Evolutionary conservation across 2,888 invertebrate genomes (phyloP).

Genomic region (Pollenia labialis): DNA sequence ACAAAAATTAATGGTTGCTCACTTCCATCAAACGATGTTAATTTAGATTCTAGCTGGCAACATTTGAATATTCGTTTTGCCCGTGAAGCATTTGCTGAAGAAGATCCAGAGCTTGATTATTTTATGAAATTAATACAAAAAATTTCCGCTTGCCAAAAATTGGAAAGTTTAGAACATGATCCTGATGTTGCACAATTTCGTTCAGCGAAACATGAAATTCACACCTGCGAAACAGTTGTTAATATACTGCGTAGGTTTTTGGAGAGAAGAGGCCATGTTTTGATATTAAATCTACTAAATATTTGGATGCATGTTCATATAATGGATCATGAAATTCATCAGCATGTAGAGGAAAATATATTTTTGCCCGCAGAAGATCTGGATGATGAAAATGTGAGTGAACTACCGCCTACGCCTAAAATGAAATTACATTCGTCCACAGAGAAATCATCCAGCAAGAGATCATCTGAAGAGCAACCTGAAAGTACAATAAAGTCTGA

Average conservation of each 20-base stretch:
- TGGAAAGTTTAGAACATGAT: slow-evolving; percentile 81
- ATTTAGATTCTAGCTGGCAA: slow-evolving; percentile 72
- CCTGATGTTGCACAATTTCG: slow-evolving; percentile 84
- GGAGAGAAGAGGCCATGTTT: slow-evolving; percentile 88
- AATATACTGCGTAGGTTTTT: slow-evolving; percentile 87
- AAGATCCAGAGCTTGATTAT: slow-evolving; percentile 79
- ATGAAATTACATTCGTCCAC: slow-evolving; percentile 50
- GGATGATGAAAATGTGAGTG: slow-evolving; percentile 74
- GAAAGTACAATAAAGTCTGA: slow-evolving; percentile 78
- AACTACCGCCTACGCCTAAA: slow-evolving; percentile 42
- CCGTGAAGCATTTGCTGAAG: slow-evolving; percentile 77
- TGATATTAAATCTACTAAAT: slow-evolving; percentile 88
- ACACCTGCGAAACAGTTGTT: slow-evolving; percentile 88
- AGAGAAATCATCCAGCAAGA: slow-evolving; percentile 73
- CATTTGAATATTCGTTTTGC: slow-evolving; percentile 79
- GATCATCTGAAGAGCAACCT: slow-evolving; percentile 75
- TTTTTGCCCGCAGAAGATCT: slow-evolving; percentile 74
- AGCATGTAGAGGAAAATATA: slow-evolving; percentile 79
- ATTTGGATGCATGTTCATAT: slow-evolving; percentile 88
- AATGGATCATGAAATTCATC: slow-evolving; percentile 83
- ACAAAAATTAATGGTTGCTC: slow-evolving; percentile 83
- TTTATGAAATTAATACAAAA: slow-evolving; percentile 83
- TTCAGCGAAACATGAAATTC: slow-evolving; percentile 89
- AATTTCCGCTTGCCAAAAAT: slow-evolving; percentile 80
- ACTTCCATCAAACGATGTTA: slow-evolving; percentile 74